Evolutionary conservation across 2,888 invertebrate species (phyloP), one percentile per base, ranked within the genome.

Genomic region (Erebia aethiops): DNA sequence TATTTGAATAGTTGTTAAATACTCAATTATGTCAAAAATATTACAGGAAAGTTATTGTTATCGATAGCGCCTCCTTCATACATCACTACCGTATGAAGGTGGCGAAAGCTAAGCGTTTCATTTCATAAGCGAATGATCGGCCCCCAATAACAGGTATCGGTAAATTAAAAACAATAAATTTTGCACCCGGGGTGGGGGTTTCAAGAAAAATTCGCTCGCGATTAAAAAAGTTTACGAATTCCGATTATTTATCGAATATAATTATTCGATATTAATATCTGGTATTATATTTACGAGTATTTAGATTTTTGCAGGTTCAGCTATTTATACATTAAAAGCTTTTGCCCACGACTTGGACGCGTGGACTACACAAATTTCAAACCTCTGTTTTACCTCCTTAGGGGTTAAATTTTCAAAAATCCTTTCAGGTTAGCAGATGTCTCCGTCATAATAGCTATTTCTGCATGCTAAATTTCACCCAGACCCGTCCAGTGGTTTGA

Each of bases 111-210:
- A 84, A 87, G 84, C 87, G 86, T 87, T 89, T 21, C 85, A 85
- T 88, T 86, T 87, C 85, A 86, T 85, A 81, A 82, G 79, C 83
- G 81, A 83, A 83, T 85, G 86, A 87, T 86, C 83, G 83, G 82
- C 81, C 75, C 74, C 71, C 70, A 76, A 76, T 75, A 76, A 74
- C 83, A 81, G 83, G 81, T 84, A 79, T 78, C 76, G 78, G 74
- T 81, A 85, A 89, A 91, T 91, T 90, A 90, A 91, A 91, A 91
- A 88, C 90, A 82, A 91, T 91, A 91, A 91, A 91, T 91, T 67
- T 86, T 86, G 77, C 65, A 43, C 35, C 35, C 64, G 9, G 60
- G 49, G 57, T 18, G 60, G 21, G 52, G 21, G 35, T 11, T 10
- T 26, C 35, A 10, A 43, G 54, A 51, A 64, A 67, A 58, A 60